A percentile compares a stretch with the other conserved stretches of the same genome.
Evolutionary conservation across 1,140 invertebrate genomes (phyloP).

Genomic region (Temnothorax curvispinosus): DNA sequence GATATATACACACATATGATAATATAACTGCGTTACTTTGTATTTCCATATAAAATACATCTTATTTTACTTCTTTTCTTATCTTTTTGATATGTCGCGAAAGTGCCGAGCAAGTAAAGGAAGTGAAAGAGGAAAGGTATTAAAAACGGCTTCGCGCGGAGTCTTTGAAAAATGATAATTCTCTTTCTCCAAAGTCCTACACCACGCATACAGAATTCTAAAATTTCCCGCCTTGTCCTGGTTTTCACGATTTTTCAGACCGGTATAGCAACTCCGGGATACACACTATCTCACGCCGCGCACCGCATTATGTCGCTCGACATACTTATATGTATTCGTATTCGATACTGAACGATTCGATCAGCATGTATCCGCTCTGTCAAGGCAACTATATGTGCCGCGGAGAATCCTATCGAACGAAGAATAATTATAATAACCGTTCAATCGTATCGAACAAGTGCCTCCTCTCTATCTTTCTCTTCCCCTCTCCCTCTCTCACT

Average conservation of each 20-base stretch:
- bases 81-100: background rate
- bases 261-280: background rate
- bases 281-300: background rate
- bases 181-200: background rate
- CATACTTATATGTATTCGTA: constrained; percentile 35
- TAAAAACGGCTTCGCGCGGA: background rate
- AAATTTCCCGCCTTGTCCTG: background rate
- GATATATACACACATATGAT: background rate
- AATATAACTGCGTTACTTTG: background rate
- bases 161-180: constrained; percentile 17
- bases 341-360: constrained; percentile 46
- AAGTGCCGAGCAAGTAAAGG: background rate
- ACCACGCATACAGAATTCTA: background rate
- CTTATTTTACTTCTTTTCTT: background rate
- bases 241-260: background rate
- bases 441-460: constrained; percentile 43
- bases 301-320: constrained; percentile 18
- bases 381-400: background rate
- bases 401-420: constrained; percentile 16
- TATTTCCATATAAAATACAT: background rate
- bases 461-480: constrained; percentile 2
- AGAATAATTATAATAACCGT: constrained; percentile 58
- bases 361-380: constrained; percentile 19
- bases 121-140: background rate
- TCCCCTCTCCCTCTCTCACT: constrained; percentile 11